Conservation (phyloP, 2,113 vertebrate species). For the Lanius ludovicianus region DNA sequence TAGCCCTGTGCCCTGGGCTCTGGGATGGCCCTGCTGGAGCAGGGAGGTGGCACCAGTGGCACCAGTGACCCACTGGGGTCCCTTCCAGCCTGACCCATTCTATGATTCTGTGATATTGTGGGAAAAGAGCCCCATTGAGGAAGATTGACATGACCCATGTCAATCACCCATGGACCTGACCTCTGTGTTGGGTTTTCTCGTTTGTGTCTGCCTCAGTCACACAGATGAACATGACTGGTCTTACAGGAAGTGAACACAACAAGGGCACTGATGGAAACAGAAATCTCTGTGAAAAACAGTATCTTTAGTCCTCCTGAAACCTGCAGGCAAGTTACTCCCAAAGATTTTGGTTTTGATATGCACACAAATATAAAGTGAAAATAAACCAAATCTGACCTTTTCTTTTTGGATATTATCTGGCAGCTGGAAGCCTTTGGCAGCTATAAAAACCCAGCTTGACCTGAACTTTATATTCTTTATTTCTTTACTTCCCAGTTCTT, state of each 20-base stretch:
- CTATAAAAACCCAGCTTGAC: slow-evolving; percentile 78
- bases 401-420: slow-evolving; percentile 69
- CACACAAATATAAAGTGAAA: neutral
- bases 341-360: neutral
- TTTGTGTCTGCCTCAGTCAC: neutral
- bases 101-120: neutral
- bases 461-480: slow-evolving; percentile 72
- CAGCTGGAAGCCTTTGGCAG: slow-evolving; percentile 71
- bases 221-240: neutral
- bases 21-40: neutral
- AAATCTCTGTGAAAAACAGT: neutral
- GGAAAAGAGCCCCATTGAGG: neutral
- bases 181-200: neutral
- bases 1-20: neutral
- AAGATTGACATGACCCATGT: neutral
- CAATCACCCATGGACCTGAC: neutral
- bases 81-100: neutral
- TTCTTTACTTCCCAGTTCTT: slow-evolving; percentile 74
- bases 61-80: accelerated
- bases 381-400: slow-evolving; percentile 66
- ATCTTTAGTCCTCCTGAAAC: neutral
- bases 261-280: neutral
- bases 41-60: neutral
- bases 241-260: neutral
- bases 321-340: neutral